Evolutionary conservation across 2,113 vertebrate species (phyloP).

Genomic region (Pitta sordida): DNA sequence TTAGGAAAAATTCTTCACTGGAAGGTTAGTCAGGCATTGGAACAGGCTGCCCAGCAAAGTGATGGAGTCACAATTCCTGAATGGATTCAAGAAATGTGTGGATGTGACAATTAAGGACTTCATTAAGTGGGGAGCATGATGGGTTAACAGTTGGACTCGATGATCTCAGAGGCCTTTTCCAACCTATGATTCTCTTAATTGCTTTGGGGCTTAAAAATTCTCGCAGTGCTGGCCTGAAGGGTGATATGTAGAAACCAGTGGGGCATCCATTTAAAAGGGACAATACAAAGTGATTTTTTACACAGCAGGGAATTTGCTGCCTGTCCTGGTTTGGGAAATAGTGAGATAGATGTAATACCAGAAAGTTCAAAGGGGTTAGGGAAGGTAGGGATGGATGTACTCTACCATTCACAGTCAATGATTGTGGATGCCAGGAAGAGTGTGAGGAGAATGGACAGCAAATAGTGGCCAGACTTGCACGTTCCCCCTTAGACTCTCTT

Average conservation of each 20-base stretch:
- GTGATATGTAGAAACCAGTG: neutral
- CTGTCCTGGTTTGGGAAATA: neutral
- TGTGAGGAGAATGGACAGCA: neutral
- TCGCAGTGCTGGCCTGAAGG: neutral
- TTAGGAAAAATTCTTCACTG: neutral
- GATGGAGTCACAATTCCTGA: neutral
- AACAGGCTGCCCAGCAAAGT: neutral
- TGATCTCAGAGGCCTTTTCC: neutral
- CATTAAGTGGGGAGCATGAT: neutral
- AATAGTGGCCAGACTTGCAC: neutral
- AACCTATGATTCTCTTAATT: neutral
- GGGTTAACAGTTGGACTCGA: neutral
- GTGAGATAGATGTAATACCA: neutral
- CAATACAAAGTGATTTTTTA: neutral
- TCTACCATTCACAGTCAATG: neutral
- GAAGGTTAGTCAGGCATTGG: neutral
- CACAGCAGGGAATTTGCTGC: neutral
- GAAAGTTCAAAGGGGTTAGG: neutral
- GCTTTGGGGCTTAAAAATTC: neutral
- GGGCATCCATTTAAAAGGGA: neutral
- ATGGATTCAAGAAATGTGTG: neutral
- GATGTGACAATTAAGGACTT: neutral
- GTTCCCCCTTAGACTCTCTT: neutral
- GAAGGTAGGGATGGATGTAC: neutral
- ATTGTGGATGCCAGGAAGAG: neutral